phyloP scores from a whole-genome alignment of 2,113 vertebrate species.

The Fregetta grallaria region DNA sequence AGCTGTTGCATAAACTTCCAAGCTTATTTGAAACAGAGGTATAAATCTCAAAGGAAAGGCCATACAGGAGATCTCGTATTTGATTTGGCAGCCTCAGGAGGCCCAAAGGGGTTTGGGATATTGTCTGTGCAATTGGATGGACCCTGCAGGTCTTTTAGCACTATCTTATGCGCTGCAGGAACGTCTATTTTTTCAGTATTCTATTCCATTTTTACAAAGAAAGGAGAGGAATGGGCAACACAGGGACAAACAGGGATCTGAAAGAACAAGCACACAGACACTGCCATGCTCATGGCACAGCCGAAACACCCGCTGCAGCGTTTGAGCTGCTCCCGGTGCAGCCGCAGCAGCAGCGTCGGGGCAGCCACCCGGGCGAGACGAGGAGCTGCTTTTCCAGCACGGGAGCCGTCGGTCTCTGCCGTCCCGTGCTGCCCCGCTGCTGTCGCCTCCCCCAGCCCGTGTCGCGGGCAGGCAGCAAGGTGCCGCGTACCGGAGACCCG shows the following conservation, averaged over 20 bases:
- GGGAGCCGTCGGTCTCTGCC: neutral
- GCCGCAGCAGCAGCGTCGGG: neutral
- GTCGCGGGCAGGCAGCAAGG: neutral
- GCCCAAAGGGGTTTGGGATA: neutral
- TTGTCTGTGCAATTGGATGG: neutral
- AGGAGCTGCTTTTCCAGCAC: neutral
- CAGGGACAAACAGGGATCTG: neutral
- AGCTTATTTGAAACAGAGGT: neutral
- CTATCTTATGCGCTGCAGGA: accelerated
- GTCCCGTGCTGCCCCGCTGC: accelerated
- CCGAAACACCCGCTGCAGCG: neutral
- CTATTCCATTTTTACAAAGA: neutral
- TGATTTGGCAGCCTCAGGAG: neutral
- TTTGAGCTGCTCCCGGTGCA: neutral
- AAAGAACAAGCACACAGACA: constrained; percentile 10
- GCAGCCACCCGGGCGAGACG: accelerated
- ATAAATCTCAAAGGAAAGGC: constrained; percentile 14
- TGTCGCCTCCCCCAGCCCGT: neutral
- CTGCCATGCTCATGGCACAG: neutral
- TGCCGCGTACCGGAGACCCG: neutral
- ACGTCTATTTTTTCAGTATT: accelerated
- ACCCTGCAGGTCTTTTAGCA: neutral
- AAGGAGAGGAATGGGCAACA: neutral
- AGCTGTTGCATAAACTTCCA: neutral
- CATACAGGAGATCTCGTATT: neutral